These are phyloP conservation scores for Helicolenus hilgendorfi DNA, from an alignment of 2,797 vertebrate species.

Conservation along the genomic window DNA sequence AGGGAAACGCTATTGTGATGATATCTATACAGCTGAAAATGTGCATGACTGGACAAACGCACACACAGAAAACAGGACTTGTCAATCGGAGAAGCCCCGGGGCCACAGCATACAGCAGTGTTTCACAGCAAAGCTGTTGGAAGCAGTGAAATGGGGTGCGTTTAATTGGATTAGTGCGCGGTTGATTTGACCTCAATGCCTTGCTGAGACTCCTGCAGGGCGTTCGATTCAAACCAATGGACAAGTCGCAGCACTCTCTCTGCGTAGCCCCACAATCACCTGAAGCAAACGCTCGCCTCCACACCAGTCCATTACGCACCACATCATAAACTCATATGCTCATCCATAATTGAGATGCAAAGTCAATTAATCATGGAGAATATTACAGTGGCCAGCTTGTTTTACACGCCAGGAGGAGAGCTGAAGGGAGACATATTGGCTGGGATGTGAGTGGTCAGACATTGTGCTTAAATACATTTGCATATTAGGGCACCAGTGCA, in stretches of 20 bases:
- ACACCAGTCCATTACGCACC: slow-evolving; percentile 5
- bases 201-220: slow-evolving; percentile 49
- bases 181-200: slow-evolving; percentile 81
- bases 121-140: slow-evolving; percentile 66
- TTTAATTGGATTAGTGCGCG: slow-evolving; percentile 82
- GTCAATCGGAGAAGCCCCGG: slow-evolving; percentile 34
- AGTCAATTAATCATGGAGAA: slow-evolving; percentile 78
- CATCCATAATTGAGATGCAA: slow-evolving; percentile 72
- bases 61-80: neutral
- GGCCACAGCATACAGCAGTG: slow-evolving; percentile 47
- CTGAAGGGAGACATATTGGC: neutral
- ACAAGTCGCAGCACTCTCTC: slow-evolving; percentile 4
- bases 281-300: slow-evolving; percentile 31
- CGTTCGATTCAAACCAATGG: slow-evolving; percentile 47
- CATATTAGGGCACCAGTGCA: neutral
- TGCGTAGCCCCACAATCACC: slow-evolving; percentile 24
- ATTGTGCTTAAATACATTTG: neutral
- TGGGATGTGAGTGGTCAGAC: neutral
- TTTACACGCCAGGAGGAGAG: slow-evolving; percentile 40
- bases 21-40: slow-evolving; percentile 43
- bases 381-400: slow-evolving; percentile 51
- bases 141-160: slow-evolving; percentile 82
- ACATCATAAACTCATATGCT: slow-evolving; percentile 57
- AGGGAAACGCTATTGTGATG: slow-evolving; percentile 5
- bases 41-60: slow-evolving; percentile 35